Evolutionary conservation across 37 sponge, comb jelly and placozoan species (phyloP), one percentile per base, ranked within the genome.

Genomic region (Dysidea cf. avara): DNA sequence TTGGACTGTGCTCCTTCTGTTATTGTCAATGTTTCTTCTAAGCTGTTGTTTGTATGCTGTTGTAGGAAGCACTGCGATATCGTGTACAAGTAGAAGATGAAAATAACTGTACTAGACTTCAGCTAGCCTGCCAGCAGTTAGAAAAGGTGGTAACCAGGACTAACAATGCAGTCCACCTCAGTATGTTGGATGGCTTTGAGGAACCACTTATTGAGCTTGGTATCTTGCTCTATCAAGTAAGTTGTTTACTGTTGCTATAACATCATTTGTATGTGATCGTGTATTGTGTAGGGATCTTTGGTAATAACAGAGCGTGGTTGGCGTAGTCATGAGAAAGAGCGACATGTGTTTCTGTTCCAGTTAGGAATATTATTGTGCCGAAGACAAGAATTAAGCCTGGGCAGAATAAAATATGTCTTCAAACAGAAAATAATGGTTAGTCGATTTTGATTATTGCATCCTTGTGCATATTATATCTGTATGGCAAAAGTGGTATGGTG

Each of bases 81-180:
- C 58, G 77, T 29, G 39, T 26, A 22, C 77, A 52, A 26, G 59
- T 64, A 3, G 60, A 53, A 1, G 53, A 74, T 29, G 69, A 58
- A 21, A 20, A 43, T 3, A 2, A 11, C 11, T 68, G 18, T 32
- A 7, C 2, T 68, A 29, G 2, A 11, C 11, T 57, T 7, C 69
- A 87, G 81, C 31, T 47, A 0, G 89, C 80, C 17, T 31, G 76
- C 28, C 18, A 20, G 9, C 76, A 76, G 28, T 46, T 79, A 16
- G 75, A 75, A 46, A 78, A 75, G 64, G 39, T 88, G 1, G 74
- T 66, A 16, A 28, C 50, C 1, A 53, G 55, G 7, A 83, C 92
- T 50, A 86, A 92, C 64, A 78, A 86, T 78, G 92, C 87, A 35
- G 59, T 92, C 33, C 79, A 92, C 58, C 54, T 86, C 0, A 73